These are phyloP conservation scores for Leptinotarsa lineolata DNA, from an alignment of 1,140 invertebrate species.

Conservation along the genomic window DNA sequence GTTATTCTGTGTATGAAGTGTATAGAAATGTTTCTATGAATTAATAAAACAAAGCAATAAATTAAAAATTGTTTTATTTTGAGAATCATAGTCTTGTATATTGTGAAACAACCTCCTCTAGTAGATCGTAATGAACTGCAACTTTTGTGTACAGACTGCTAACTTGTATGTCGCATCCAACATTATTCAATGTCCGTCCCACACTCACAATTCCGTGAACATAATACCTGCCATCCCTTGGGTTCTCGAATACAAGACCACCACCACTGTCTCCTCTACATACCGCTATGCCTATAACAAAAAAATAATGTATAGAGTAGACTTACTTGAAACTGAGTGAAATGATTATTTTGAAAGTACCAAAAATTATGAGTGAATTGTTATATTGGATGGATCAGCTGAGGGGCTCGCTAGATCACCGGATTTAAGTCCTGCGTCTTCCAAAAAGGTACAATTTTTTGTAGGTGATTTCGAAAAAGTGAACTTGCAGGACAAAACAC, in stretches of 20 bases:
- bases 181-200: conserved; percentile 16
- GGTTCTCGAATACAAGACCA: conserved; percentile 35
- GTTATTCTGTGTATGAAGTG: too few species aligned
- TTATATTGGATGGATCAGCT: too few species aligned
- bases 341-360: too few species aligned
- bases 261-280: conserved; percentile 47
- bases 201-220: conserved; percentile 43
- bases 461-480: too few species aligned
- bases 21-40: too few species aligned
- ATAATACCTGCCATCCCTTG: conserved; percentile 32
- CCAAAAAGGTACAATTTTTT: too few species aligned
- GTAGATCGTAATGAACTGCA: conserved; percentile 27
- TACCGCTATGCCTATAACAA: conserved; percentile 40
- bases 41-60: too few species aligned
- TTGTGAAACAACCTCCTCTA: conserved; percentile 21
- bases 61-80: not conserved
- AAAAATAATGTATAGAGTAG: not conserved
- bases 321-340: too few species aligned
- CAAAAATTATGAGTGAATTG: too few species aligned
- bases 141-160: conserved; percentile 42
- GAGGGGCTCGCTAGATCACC: too few species aligned
- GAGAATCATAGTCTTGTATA: not conserved
- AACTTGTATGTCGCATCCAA: conserved; percentile 36
- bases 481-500: too few species aligned
- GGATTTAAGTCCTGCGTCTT: too few species aligned